A percentile compares a stretch with the other conserved stretches of the same genome.
phyloP scores from a whole-genome alignment of 2,888 invertebrate genomes.

The Clivina fossor region DNA sequence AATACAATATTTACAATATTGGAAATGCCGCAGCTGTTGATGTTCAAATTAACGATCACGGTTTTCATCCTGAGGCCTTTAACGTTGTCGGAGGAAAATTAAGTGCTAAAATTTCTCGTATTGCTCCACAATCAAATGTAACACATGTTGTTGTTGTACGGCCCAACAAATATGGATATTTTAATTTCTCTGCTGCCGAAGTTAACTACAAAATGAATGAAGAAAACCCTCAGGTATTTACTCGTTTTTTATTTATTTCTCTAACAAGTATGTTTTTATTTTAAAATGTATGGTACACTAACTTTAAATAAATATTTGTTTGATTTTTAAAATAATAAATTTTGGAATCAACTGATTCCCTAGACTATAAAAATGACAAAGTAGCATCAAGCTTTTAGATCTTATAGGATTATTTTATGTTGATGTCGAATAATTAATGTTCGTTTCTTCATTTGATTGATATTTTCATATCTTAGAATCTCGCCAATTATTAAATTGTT shows the following conservation, averaged over 20 bases:
- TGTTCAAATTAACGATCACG: slow-evolving; percentile 85
- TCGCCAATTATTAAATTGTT: no score
- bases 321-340: no score
- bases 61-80: slow-evolving; percentile 92
- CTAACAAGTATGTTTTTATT: no score
- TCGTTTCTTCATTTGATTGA: no score
- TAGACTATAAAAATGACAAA: no score
- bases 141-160: slow-evolving; percentile 90
- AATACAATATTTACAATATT: slow-evolving; percentile 92
- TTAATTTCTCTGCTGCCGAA: slow-evolving; percentile 96
- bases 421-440: no score
- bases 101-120: slow-evolving; percentile 79
- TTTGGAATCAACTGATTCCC: no score
- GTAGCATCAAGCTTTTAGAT: no score
- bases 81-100: slow-evolving; percentile 85
- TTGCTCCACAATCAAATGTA: slow-evolving; percentile 91
- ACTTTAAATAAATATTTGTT: no score
- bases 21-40: slow-evolving; percentile 88
- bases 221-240: slow-evolving; percentile 70
- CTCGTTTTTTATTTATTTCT: not conserved
- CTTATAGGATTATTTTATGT: no score
- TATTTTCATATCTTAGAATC: no score
- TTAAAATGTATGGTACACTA: no score
- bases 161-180: slow-evolving; percentile 88
- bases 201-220: slow-evolving; percentile 85